Conservation (phyloP, 2,113 vertebrate species). For the Rattus norvegicus region DNA sequence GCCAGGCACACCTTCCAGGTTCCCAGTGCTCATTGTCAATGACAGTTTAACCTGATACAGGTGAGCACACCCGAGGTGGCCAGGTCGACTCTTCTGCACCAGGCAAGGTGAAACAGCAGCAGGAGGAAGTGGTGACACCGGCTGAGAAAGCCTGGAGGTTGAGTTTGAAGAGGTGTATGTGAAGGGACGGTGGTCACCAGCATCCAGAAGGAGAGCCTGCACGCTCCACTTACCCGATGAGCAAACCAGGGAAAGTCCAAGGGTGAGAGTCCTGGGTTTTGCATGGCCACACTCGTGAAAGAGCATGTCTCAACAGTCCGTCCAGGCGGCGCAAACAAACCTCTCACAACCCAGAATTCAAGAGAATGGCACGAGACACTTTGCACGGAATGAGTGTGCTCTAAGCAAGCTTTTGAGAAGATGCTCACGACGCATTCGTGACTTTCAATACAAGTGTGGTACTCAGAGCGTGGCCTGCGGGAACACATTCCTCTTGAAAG, state of each 20-base stretch:
- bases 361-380: background rate
- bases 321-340: constrained; percentile 21
- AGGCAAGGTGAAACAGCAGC: background rate
- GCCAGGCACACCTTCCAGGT: background rate
- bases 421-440: background rate
- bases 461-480: constrained; percentile 14
- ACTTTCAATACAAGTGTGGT: constrained; percentile 48
- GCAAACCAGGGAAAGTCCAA: background rate
- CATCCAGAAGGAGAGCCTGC: background rate
- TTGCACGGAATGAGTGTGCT: background rate
- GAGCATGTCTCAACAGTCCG: background rate
- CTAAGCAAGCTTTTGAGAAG: constrained; percentile 23
- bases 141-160: background rate
- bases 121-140: fast-evolving
- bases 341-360: background rate
- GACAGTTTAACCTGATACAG: background rate
- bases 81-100: background rate
- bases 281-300: background rate
- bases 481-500: constrained; percentile 26
- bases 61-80: background rate
- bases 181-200: background rate
- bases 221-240: background rate
- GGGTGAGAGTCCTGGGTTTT: background rate
- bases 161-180: background rate
- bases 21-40: background rate